Conservation (phyloP, 2,797 vertebrate genomes). For the Triplophysa bombifrons region DNA sequence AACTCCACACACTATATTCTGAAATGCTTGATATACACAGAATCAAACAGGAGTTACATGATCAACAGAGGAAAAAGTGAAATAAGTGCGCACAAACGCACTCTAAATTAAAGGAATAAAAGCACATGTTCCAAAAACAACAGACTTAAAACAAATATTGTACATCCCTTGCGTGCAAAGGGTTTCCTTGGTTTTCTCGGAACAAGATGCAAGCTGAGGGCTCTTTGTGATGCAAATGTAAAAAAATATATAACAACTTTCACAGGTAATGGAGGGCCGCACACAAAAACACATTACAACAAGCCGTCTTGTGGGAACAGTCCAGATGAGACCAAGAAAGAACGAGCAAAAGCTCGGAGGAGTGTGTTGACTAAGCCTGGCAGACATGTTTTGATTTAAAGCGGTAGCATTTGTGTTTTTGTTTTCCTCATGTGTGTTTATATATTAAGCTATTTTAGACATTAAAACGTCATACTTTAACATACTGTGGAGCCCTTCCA, state of each 20-base stretch:
- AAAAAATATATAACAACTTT: constrained; percentile 11
- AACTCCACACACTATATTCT: neutral
- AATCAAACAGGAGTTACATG: constrained; percentile 1
- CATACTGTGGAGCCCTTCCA: constrained; percentile 47
- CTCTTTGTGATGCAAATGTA: neutral
- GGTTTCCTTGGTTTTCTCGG: constrained; percentile 6
- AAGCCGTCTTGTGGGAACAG: neutral
- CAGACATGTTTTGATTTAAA: constrained; percentile 34
- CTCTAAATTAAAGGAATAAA: neutral
- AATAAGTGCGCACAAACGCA: neutral
- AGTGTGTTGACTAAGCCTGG: constrained; percentile 64
- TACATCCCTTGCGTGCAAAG: constrained; percentile 33
- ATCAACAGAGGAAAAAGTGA: neutral
- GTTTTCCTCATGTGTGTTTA: constrained; percentile 39
- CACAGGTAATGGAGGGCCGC: constrained; percentile 12
- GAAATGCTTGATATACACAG: constrained; percentile 4
- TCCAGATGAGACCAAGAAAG: constrained; percentile 47
- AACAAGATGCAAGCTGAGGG: constrained; percentile 9
- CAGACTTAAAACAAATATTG: constrained; percentile 22
- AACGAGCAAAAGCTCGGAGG: neutral
- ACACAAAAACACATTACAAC: constrained; percentile 38
- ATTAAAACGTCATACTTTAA: constrained; percentile 38
- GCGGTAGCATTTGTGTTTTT: constrained; percentile 68
- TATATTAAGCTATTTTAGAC: constrained; percentile 41
- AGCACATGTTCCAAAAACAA: neutral